Percentiles rank a stretch among this genome's conserved stretches.
phyloP scores from a whole-genome alignment of 2,113 vertebrate genomes.

The Sinocyclocheilus anophthalmus region DNA sequence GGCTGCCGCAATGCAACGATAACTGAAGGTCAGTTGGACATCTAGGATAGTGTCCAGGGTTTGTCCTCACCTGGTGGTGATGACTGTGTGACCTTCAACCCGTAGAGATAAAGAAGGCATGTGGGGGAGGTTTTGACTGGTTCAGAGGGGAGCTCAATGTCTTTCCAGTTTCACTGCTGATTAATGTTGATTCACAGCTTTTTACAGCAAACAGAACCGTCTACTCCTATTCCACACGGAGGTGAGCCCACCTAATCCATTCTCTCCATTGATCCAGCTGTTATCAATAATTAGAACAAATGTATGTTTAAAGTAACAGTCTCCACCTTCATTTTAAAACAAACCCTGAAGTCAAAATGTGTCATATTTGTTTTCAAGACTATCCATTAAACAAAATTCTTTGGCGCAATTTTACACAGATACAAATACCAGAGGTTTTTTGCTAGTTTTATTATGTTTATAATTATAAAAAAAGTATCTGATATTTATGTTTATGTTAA shows the following conservation, averaged over 20 bases:
- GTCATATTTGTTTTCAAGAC: neutral
- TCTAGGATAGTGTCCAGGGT: neutral
- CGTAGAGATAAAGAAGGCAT: neutral
- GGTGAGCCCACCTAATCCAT: slow-evolving; percentile 23
- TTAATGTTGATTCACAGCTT: slow-evolving; percentile 31
- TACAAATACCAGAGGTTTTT: neutral
- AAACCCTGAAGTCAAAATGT: neutral
- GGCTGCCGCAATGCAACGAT: neutral
- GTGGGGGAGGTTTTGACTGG: neutral
- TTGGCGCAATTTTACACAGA: neutral
- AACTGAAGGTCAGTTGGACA: slow-evolving; percentile 23
- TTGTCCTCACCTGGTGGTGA: neutral
- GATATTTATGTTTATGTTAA: neutral
- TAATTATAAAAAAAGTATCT: neutral
- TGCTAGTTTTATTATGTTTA: neutral
- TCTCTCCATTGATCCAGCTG: neutral
- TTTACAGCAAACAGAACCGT: neutral
- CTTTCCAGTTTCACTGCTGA: neutral
- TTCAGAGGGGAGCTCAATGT: neutral
- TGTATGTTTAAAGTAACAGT: neutral
- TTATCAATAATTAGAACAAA: slow-evolving; percentile 33
- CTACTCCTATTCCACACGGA: neutral
- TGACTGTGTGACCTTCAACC: slow-evolving; percentile 16
- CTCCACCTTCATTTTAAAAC: neutral
- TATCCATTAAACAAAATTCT: neutral